A percentile compares a stretch with the other conserved stretches of the same genome.
Evolutionary conservation across 2,888 invertebrate genomes (phyloP).

Genomic region (Celastrina argiolus): DNA sequence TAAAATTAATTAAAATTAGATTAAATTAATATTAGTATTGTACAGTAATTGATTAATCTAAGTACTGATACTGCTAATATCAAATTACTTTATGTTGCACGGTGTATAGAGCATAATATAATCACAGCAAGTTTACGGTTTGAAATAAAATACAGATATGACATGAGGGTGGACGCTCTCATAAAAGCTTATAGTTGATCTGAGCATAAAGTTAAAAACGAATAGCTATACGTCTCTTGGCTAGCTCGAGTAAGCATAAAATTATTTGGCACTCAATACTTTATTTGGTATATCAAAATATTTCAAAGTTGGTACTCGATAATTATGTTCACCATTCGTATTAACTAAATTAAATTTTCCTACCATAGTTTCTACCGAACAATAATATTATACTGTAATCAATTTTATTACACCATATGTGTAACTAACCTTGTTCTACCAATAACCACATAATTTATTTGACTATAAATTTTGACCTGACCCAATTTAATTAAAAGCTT

Average conservation of each 20-base stretch:
- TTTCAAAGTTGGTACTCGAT: not conserved
- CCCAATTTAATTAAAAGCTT: constrained; percentile 26
- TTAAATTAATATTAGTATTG: no score
- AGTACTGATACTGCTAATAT: no score
- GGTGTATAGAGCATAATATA: constrained; percentile 23
- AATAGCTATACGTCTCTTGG: not conserved
- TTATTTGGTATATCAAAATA: not conserved
- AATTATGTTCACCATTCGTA: not conserved
- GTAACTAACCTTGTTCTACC: not conserved
- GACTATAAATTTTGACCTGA: not conserved
- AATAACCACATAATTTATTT: not conserved
- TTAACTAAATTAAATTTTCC: not conserved
- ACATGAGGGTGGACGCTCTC: constrained; percentile 37
- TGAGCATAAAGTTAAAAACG: constrained; percentile 34
- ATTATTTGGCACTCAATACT: not conserved
- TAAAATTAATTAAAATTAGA: not conserved
- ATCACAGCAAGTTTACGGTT: constrained; percentile 35
- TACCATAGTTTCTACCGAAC: no score
- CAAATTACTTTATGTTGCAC: not conserved
- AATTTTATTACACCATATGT: not conserved
- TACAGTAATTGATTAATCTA: no score
- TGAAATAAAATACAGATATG: constrained; percentile 35
- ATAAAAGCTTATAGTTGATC: constrained; percentile 39
- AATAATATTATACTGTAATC: not conserved
- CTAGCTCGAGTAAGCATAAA: not conserved